Conservation (phyloP, 2,888 invertebrate species). For the Drosophila ochracea region DNA sequence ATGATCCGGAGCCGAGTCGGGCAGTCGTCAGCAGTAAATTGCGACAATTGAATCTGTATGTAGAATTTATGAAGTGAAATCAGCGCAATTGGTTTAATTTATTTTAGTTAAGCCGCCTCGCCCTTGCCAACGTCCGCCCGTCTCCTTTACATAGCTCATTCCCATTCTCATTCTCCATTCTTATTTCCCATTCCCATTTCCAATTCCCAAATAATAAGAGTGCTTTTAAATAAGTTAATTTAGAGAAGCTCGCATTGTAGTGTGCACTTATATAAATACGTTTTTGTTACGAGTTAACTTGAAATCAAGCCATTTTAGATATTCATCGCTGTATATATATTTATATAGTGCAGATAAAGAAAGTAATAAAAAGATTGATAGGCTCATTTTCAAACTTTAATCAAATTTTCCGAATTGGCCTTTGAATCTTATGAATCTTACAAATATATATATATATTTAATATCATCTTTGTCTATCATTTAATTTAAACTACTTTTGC, state of each 20-base stretch:
- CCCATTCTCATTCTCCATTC: slow-evolving; percentile 14
- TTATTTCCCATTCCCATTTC: slow-evolving; percentile 2
- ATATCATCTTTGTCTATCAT: not conserved
- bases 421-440: not conserved
- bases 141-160: slow-evolving; percentile 26
- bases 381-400: not conserved
- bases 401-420: not conserved
- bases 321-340: not conserved
- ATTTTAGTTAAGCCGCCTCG: slow-evolving; percentile 61
- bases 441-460: not conserved
- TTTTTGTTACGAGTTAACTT: slow-evolving; percentile 13
- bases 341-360: not conserved
- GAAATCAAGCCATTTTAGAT: not conserved
- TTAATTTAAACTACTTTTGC: not conserved
- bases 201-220: slow-evolving; percentile 29
- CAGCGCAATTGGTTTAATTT: slow-evolving; percentile 77
- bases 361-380: not conserved
- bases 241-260: slow-evolving; percentile 21
- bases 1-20: slow-evolving; percentile 43
- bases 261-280: slow-evolving; percentile 3
- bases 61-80: slow-evolving; percentile 72
- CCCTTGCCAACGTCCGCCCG: slow-evolving; percentile 15
- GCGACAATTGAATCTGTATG: slow-evolving; percentile 67
- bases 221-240: slow-evolving; percentile 47
- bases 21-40: slow-evolving; percentile 50